phyloP scores from a whole-genome alignment of 2,797 vertebrate species.

The Hapalemur alaotrensis region DNA sequence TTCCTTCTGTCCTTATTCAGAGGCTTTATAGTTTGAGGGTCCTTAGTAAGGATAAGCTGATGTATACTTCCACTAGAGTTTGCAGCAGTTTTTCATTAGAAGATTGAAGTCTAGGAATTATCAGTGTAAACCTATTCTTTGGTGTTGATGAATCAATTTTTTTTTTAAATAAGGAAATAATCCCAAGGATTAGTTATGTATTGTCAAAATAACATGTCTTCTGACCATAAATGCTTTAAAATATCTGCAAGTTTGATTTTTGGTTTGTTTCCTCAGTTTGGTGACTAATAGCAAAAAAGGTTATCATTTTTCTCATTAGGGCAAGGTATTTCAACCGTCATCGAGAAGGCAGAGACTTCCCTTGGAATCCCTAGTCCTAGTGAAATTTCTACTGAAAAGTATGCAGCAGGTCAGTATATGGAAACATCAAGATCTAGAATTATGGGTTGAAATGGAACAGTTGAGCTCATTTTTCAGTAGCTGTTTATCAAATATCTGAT shows the following conservation, averaged over 20 bases:
- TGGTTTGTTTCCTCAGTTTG: slow-evolving; percentile 42
- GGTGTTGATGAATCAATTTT: neutral
- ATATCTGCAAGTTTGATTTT: slow-evolving; percentile 36
- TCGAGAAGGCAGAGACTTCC: slow-evolving; percentile 97
- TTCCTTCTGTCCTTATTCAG: slow-evolving; percentile 39
- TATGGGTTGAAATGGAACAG: neutral
- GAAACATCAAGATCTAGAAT: neutral
- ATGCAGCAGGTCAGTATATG: slow-evolving; percentile 83
- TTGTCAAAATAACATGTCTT: slow-evolving; percentile 10
- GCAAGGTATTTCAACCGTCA: slow-evolving; percentile 95
- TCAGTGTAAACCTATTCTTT: slow-evolving; percentile 12
- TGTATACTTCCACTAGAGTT: neutral
- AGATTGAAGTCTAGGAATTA: slow-evolving; percentile 17
- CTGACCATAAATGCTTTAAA: neutral
- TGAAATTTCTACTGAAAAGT: slow-evolving; percentile 88
- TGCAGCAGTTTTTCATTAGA: neutral
- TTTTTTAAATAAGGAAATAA: neutral
- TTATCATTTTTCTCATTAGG: slow-evolving; percentile 84
- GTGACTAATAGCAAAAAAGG: slow-evolving; percentile 35
- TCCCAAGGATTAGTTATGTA: neutral
- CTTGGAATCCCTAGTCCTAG: slow-evolving; percentile 95
- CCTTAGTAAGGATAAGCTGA: slow-evolving; percentile 45
- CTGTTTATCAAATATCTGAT: neutral
- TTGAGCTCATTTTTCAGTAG: slow-evolving; percentile 8
- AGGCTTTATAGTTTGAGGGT: slow-evolving; percentile 29